These are phyloP conservation scores for Molothrus ater DNA, from an alignment of 2,797 vertebrate genomes.

Conservation along the genomic window DNA sequence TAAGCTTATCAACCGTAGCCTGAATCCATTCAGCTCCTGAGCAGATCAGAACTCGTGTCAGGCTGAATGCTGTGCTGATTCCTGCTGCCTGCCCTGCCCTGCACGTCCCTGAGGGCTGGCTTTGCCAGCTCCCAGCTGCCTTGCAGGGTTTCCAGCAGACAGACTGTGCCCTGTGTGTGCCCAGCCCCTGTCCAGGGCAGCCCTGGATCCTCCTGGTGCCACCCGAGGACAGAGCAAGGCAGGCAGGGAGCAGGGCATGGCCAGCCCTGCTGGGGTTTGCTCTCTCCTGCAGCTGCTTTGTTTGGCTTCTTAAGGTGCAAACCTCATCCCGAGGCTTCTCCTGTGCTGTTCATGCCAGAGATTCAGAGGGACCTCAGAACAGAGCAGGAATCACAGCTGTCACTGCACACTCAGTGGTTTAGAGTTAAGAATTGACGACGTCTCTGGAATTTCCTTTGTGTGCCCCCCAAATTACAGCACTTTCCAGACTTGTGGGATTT, in stretches of 20 bases:
- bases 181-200: neutral
- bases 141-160: neutral
- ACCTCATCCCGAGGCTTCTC: neutral
- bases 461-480: neutral
- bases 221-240: neutral
- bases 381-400: neutral
- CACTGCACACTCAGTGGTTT: neutral
- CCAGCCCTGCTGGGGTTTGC: neutral
- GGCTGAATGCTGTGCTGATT: neutral
- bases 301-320: neutral
- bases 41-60: slow-evolving; percentile 8
- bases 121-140: slow-evolving; percentile 19
- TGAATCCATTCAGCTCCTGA: slow-evolving; percentile 37
- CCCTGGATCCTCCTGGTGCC: neutral
- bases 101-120: neutral
- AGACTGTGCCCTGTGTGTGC: neutral
- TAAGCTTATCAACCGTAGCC: slow-evolving; percentile 60
- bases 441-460: neutral
- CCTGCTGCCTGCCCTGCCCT: neutral
- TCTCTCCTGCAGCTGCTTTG: neutral
- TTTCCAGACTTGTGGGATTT: neutral
- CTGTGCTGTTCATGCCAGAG: neutral
- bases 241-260: neutral
- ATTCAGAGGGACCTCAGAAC: neutral
- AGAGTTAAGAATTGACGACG: neutral